Percentiles rank a stretch among this genome's conserved stretches.
Conservation (phyloP, 2,797 vertebrate genomes). For the Tokudaia muenninki region DNA sequence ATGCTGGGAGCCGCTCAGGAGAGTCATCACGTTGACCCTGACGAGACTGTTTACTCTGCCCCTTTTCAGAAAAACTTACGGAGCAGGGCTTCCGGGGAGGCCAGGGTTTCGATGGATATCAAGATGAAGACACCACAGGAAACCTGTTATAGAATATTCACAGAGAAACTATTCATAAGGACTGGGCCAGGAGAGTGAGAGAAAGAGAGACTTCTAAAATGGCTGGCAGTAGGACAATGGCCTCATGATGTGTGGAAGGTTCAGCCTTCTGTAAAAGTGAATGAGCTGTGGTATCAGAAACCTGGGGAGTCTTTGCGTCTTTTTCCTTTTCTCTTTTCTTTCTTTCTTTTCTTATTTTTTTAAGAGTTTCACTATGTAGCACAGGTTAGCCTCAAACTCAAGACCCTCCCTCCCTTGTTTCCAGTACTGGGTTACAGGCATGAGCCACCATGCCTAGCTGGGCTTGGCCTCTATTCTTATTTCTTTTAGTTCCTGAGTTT, state of each 20-base stretch:
- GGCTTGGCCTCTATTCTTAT: background rate
- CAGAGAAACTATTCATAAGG: background rate
- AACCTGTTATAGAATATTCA: background rate
- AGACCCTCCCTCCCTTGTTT: no score
- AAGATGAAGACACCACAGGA: background rate
- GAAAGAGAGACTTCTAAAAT: background rate
- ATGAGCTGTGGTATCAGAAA: accelerated
- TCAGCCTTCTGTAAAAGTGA: background rate
- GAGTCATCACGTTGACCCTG: accelerated
- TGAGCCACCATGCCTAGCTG: background rate
- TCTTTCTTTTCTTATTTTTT: background rate
- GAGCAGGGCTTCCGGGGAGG: background rate
- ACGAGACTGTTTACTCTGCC: background rate
- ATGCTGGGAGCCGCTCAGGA: accelerated
- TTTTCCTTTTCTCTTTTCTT: background rate
- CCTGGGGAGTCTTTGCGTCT: background rate
- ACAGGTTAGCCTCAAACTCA: background rate
- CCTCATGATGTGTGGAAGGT: background rate
- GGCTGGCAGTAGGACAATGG: background rate
- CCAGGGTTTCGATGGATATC: background rate
- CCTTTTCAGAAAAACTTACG: background rate
- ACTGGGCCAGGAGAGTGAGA: no score
- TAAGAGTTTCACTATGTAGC: background rate
- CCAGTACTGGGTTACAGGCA: background rate
- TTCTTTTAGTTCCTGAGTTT: background rate